A percentile compares a stretch with the other conserved stretches of the same genome.
phyloP scores from a whole-genome alignment of 2,113 vertebrate genomes.

The Excalfactoria chinensis region DNA sequence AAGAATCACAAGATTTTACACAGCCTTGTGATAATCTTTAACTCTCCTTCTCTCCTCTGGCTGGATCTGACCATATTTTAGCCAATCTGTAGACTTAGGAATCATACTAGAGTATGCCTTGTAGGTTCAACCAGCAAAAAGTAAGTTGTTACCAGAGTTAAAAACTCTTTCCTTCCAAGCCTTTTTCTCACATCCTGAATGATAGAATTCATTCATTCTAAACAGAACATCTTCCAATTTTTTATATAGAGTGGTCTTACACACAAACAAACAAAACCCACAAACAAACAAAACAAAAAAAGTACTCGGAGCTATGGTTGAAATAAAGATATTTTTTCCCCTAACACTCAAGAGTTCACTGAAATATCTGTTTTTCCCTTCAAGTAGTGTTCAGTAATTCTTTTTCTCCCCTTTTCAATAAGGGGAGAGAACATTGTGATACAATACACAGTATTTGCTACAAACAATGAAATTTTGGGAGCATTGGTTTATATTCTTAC shows the following conservation, averaged over 20 bases:
- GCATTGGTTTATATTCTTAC: too few species aligned
- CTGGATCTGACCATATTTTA: rapidly evolving
- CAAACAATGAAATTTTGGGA: neutral
- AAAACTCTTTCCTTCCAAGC: neutral
- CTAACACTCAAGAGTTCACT: neutral
- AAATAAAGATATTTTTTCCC: neutral
- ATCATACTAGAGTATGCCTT: neutral
- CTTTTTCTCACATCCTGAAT: neutral
- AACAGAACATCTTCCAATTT: neutral
- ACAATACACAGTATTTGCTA: neutral
- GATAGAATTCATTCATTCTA: neutral
- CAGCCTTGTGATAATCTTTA: neutral
- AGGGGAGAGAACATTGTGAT: rapidly evolving
- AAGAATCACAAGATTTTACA: neutral
- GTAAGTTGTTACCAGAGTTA: neutral
- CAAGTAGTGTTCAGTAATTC: rapidly evolving
- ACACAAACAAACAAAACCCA: too few species aligned
- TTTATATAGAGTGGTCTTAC: neutral
- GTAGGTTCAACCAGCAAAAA: neutral
- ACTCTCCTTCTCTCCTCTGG: neutral
- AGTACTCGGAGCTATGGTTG: rapidly evolving
- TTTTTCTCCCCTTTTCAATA: neutral
- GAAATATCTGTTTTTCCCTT: neutral
- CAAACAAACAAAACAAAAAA: too few species aligned
- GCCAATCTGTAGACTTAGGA: rapidly evolving